A percentile compares a stretch with the other conserved stretches of the same genome.
These are phyloP conservation scores for Drosophila pachea DNA, from an alignment of 1,140 invertebrate genomes.

Conservation along the genomic window DNA sequence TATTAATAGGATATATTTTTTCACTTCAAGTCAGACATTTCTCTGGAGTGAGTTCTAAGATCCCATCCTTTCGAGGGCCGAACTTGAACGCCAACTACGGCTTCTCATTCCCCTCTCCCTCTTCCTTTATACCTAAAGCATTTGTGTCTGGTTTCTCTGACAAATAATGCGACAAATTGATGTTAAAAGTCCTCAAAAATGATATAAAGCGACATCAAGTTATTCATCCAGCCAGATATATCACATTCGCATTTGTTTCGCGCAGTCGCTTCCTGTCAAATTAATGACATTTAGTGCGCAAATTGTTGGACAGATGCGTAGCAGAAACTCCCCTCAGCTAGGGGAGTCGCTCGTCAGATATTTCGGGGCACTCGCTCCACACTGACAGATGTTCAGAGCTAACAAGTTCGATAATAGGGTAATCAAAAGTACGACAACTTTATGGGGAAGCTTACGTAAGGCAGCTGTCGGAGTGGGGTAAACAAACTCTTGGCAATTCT, in stretches of 20 bases:
- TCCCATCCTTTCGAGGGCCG: too few species aligned
- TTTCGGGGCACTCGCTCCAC: conserved; percentile 15
- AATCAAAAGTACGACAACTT: conserved; percentile 4
- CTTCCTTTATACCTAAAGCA: background rate
- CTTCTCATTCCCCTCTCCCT: too few species aligned
- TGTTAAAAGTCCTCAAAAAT: conserved; percentile 19
- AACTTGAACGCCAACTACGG: too few species aligned
- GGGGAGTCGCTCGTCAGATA: conserved; percentile 12
- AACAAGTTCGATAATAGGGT: conserved; percentile 27
- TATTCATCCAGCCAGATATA: conserved; percentile 45
- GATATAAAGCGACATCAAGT: conserved; percentile 21
- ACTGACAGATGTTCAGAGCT: conserved; percentile 20
- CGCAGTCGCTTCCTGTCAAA: conserved; percentile 69
- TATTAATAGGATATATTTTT: too few species aligned
- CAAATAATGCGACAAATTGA: conserved; percentile 58
- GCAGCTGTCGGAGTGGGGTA: too few species aligned
- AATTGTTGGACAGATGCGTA: conserved; percentile 39
- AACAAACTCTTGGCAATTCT: background rate
- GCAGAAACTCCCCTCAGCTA: background rate
- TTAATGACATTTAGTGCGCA: conserved; percentile 70
- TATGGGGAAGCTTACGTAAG: too few species aligned
- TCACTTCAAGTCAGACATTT: too few species aligned
- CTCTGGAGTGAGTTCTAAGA: too few species aligned
- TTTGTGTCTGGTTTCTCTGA: conserved; percentile 18
- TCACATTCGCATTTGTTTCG: conserved; percentile 56